phyloP scores from a whole-genome alignment of 2,113 vertebrate species.

The Rafetus swinhoei region DNA sequence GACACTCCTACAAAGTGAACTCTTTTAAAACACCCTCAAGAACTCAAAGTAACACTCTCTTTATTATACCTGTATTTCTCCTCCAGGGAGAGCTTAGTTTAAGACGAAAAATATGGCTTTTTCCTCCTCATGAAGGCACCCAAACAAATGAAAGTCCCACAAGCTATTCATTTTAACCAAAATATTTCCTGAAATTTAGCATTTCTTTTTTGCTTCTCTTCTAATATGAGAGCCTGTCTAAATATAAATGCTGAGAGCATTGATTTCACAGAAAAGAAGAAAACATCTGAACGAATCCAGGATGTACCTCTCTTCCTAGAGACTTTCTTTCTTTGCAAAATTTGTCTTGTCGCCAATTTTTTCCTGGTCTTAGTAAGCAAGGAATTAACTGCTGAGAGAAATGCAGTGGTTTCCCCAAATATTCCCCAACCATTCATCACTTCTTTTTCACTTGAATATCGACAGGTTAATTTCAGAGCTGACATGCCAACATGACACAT shows the following conservation, averaged over 20 bases:
- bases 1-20: background rate
- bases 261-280: background rate
- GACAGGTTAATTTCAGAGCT: fast-evolving
- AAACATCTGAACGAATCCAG: slow-evolving; percentile 4
- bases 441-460: background rate
- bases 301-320: background rate
- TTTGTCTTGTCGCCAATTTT: background rate
- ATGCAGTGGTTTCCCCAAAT: background rate
- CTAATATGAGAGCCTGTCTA: slow-evolving; percentile 4
- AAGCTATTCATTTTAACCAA: slow-evolving; percentile 66
- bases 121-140: slow-evolving; percentile 13
- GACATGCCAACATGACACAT: background rate
- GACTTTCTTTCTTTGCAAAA: slow-evolving; percentile 28
- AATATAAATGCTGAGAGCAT: background rate
- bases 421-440: background rate
- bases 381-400: slow-evolving; percentile 4
- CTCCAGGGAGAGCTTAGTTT: slow-evolving; percentile 62
- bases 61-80: slow-evolving; percentile 59
- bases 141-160: slow-evolving; percentile 50
- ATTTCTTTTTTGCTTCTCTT: slow-evolving; percentile 58
- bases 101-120: slow-evolving; percentile 66
- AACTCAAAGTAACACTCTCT: background rate
- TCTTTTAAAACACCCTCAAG: background rate
- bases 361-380: background rate
- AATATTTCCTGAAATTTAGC: slow-evolving; percentile 70